Percentiles rank a stretch among this genome's conserved stretches.
These are phyloP conservation scores for Acanthurus lineatus DNA, from an alignment of 2,797 vertebrate species.

Conservation along the genomic window DNA sequence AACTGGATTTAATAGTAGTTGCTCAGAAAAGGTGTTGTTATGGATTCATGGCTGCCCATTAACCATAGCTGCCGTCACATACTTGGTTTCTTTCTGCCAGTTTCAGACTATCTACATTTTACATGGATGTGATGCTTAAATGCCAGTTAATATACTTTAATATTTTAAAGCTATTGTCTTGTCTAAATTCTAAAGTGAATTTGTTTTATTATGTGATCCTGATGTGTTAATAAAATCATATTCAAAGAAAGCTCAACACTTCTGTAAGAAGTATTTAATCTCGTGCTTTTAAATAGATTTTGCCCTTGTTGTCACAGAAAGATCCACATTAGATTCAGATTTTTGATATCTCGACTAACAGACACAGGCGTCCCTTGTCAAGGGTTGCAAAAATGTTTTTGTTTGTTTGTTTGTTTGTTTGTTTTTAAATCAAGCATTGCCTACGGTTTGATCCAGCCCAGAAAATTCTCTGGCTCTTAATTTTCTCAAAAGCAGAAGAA, in stretches of 20 bases:
- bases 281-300: background rate
- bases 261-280: background rate
- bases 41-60: slow-evolving; percentile 31
- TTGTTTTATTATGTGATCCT: background rate
- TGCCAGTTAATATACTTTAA: background rate
- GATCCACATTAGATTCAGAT: slow-evolving; percentile 2
- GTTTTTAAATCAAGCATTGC: slow-evolving; percentile 6
- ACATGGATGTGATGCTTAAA: background rate
- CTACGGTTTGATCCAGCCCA: slow-evolving; percentile 50
- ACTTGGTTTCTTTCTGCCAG: background rate
- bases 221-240: background rate
- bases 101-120: slow-evolving; percentile 3
- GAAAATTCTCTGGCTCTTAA: slow-evolving; percentile 47
- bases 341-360: background rate
- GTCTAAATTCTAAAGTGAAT: background rate
- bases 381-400: background rate
- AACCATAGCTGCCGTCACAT: no score
- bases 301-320: slow-evolving; percentile 6
- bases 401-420: background rate
- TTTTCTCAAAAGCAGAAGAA: slow-evolving; percentile 58
- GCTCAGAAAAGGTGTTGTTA: slow-evolving; percentile 50
- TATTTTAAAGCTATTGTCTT: background rate
- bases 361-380: background rate
- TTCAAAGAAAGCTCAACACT: background rate
- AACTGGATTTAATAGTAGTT: slow-evolving; percentile 72